These are phyloP conservation scores for Neostethus bicornis DNA, from an alignment of 2,797 vertebrate genomes.

Conservation along the genomic window DNA sequence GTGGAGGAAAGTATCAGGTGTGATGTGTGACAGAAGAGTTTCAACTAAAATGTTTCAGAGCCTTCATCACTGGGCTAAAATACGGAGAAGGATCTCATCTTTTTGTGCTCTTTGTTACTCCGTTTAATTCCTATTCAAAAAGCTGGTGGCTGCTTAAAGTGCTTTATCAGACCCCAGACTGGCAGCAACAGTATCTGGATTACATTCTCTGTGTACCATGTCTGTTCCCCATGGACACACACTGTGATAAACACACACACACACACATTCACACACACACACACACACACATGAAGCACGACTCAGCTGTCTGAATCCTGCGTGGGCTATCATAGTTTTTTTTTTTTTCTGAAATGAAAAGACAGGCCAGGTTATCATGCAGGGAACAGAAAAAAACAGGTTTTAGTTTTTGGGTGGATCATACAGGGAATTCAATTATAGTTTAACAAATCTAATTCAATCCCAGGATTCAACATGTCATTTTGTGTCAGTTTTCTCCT, in stretches of 20 bases:
- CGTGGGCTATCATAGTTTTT: conserved; percentile 14
- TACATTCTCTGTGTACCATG: conserved; percentile 54
- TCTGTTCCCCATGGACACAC: conserved; percentile 55
- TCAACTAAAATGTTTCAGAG: too few relatives aligned
- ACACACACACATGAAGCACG: conserved; percentile 11
- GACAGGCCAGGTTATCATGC: conserved; percentile 13
- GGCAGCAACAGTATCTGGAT: conserved; percentile 54
- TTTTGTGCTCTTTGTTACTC: conserved; percentile 38
- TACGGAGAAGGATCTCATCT: conserved; percentile 3
- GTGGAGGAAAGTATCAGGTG: too few relatives aligned
- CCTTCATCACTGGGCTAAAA: not conserved
- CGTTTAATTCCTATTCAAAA: conserved; percentile 50
- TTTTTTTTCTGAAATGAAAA: conserved; percentile 22
- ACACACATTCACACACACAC: too few relatives aligned
- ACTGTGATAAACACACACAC: conserved; percentile 33
- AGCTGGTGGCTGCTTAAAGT: conserved; percentile 37
- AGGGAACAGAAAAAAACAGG: conserved; percentile 2
- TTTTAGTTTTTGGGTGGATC: too few relatives aligned
- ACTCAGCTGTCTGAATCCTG: conserved; percentile 23
- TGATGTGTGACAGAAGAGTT: too few relatives aligned
- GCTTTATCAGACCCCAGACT: conserved; percentile 49
- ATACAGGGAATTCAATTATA: too few relatives aligned
- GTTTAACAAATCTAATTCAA: too few relatives aligned
- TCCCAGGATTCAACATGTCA: too few relatives aligned
- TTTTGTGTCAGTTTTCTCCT: too few relatives aligned